phyloP scores from a whole-genome alignment of 2,113 vertebrate species.

The Apodemus sylvaticus region DNA sequence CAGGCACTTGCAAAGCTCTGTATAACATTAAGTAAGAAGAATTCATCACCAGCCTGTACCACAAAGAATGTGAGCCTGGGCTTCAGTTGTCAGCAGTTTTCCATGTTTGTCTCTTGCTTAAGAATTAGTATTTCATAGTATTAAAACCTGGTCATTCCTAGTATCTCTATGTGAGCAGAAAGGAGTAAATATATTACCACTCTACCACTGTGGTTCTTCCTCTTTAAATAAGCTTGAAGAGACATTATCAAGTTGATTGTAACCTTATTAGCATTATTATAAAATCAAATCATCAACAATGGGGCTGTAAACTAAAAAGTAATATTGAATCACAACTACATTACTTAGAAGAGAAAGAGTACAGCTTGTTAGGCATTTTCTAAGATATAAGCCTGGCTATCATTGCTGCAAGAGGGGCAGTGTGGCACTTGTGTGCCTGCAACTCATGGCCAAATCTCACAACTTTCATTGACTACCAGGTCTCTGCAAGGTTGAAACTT shows the following conservation, averaged over 20 bases:
- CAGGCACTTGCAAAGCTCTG: background rate
- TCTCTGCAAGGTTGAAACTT: background rate
- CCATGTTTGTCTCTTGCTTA: background rate
- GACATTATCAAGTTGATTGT: background rate
- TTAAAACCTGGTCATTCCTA: background rate
- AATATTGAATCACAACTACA: background rate
- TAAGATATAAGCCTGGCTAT: background rate
- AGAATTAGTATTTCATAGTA: background rate
- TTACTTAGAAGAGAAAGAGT: background rate
- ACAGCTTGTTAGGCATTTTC: background rate
- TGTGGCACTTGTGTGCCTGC: rapidly evolving
- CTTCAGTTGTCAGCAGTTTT: background rate
- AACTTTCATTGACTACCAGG: background rate
- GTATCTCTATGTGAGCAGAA: background rate
- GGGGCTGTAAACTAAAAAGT: background rate
- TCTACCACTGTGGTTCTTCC: background rate
- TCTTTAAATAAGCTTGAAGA: background rate
- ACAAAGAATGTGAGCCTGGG: background rate
- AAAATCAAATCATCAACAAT: background rate
- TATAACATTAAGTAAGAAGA: background rate
- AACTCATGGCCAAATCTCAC: rapidly evolving
- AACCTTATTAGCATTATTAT: background rate
- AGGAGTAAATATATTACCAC: background rate
- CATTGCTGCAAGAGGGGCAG: background rate
- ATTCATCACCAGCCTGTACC: background rate